Conservation (phyloP, 2,797 vertebrate species). For the Hypotaenidia okinawae region DNA sequence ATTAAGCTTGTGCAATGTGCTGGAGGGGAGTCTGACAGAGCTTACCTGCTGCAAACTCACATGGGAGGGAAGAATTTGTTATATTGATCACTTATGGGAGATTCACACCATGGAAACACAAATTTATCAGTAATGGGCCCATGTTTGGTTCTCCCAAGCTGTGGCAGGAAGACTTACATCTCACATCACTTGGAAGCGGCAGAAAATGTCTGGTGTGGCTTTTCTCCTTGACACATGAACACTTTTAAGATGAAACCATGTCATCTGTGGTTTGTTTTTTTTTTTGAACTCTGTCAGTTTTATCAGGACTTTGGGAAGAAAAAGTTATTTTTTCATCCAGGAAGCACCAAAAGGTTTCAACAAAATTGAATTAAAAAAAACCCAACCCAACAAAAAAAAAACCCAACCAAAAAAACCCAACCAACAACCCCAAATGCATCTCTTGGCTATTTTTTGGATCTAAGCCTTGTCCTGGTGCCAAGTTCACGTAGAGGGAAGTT, state of each 20-base stretch:
- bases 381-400: no score
- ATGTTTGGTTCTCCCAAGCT: background rate
- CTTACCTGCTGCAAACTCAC: no score
- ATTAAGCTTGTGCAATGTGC: no score
- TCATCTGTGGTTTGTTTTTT: background rate
- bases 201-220: background rate
- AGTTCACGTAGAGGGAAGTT: no score
- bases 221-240: background rate
- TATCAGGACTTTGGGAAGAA: background rate
- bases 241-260: background rate
- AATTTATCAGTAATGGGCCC: background rate
- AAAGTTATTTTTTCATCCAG: background rate
- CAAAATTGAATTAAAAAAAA: background rate
- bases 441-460: background rate
- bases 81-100: no score
- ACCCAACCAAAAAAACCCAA: no score
- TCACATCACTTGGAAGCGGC: accelerated
- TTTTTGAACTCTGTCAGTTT: background rate
- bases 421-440: background rate
- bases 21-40: background rate
- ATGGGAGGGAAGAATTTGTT: no score
- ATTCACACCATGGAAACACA: no score
- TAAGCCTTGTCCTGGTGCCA: no score
- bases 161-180: background rate
- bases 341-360: background rate